Percentiles rank a stretch among this genome's conserved stretches.
These are phyloP conservation scores for Cynodonichthys magdalenae DNA, from an alignment of 2,797 vertebrate genomes.

Conservation along the genomic window DNA sequence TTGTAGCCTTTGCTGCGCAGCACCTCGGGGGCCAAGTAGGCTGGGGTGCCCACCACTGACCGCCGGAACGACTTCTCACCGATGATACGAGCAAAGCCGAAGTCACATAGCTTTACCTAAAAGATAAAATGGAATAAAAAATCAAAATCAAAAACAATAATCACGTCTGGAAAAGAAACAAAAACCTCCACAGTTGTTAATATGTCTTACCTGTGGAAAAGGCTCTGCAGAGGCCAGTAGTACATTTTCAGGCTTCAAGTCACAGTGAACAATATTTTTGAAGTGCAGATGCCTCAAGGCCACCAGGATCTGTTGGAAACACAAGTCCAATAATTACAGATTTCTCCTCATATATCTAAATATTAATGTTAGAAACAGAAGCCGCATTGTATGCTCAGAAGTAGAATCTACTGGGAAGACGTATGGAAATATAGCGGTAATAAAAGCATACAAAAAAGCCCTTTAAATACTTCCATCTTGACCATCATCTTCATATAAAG, in stretches of 20 bases:
- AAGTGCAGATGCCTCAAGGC: conserved; percentile 97
- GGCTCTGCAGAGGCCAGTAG: conserved; percentile 95
- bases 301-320: conserved; percentile 89
- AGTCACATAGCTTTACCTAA: conserved; percentile 97
- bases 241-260: conserved; percentile 98
- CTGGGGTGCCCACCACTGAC: conserved; percentile 96
- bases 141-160: background rate
- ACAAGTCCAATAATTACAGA: conserved; percentile 21
- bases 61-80: conserved; percentile 97
- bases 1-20: conserved; percentile 98
- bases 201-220: conserved; percentile 89
- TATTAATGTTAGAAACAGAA: conserved; percentile 39
- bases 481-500: conserved; percentile 42
- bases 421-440: conserved; percentile 49
- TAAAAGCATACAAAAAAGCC: conserved; percentile 40
- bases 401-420: conserved; percentile 15
- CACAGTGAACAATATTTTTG: conserved; percentile 99
- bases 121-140: background rate
- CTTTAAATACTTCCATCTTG: conserved; percentile 61
- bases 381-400: background rate
- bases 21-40: conserved; percentile 94
- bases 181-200: background rate
- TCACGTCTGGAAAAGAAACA: background rate
- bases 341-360: conserved; percentile 29
- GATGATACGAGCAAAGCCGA: conserved; percentile 98